Percentiles rank a stretch among this genome's conserved stretches.
phyloP scores from a whole-genome alignment of 2,797 vertebrate genomes.

The Holocentrus rufus region DNA sequence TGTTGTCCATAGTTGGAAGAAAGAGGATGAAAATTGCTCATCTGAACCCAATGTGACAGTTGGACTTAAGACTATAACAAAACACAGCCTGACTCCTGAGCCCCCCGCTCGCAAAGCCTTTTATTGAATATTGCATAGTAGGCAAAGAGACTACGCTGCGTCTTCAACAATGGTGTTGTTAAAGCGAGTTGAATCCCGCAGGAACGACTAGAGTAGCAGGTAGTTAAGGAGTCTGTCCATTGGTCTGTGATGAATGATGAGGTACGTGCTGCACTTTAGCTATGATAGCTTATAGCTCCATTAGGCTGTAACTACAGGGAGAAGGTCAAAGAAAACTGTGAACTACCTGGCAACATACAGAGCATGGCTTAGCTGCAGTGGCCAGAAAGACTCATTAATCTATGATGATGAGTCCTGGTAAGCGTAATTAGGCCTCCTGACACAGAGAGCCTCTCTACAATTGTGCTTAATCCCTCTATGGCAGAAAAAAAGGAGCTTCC shows the following conservation, averaged over 20 bases:
- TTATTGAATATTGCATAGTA: slow-evolving; percentile 61
- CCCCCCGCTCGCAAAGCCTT: slow-evolving; percentile 46
- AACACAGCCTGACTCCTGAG: slow-evolving; percentile 41
- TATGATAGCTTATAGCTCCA: slow-evolving; percentile 79
- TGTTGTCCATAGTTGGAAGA: slow-evolving; percentile 74
- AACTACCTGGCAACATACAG: slow-evolving; percentile 74
- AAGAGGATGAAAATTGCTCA: slow-evolving; percentile 65
- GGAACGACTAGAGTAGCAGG: slow-evolving; percentile 69
- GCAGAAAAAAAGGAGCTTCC: slow-evolving; percentile 42
- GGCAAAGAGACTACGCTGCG: slow-evolving; percentile 68
- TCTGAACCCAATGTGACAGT: slow-evolving; percentile 58
- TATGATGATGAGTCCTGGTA: slow-evolving; percentile 76
- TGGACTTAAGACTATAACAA: slow-evolving; percentile 34
- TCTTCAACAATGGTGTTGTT: slow-evolving; percentile 67
- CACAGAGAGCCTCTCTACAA: slow-evolving; percentile 66
- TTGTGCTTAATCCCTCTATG: slow-evolving; percentile 63
- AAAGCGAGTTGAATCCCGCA: slow-evolving; percentile 68
- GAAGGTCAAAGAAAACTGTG: slow-evolving; percentile 74
- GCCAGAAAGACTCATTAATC: slow-evolving; percentile 78
- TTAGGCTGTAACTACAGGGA: slow-evolving; percentile 78
- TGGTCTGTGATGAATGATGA: slow-evolving; percentile 77
- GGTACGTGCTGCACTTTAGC: slow-evolving; percentile 66
- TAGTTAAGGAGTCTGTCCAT: slow-evolving; percentile 75
- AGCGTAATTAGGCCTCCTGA: slow-evolving; percentile 80
- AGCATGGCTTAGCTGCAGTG: slow-evolving; percentile 61